These are phyloP conservation scores for Atlantisia rogersi DNA, from an alignment of 2,113 vertebrate genomes.

Conservation along the genomic window DNA sequence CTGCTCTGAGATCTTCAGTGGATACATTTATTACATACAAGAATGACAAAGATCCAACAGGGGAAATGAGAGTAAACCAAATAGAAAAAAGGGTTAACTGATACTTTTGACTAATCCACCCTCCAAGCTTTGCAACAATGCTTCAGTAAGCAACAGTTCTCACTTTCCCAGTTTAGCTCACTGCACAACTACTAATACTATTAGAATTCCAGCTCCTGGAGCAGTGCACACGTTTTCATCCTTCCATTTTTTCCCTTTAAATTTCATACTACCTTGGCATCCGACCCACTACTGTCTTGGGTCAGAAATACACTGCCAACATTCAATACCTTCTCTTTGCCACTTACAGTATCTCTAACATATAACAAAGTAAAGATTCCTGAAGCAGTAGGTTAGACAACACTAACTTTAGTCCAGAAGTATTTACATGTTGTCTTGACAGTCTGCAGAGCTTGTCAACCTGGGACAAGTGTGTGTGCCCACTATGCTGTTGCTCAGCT, in stretches of 20 bases:
- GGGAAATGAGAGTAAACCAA: neutral
- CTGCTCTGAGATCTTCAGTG: neutral
- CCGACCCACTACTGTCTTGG: neutral
- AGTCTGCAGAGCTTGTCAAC: neutral
- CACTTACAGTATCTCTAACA: rapidly evolving
- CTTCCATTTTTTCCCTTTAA: neutral
- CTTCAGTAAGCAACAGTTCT: neutral
- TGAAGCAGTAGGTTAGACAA: neutral
- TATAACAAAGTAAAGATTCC: neutral
- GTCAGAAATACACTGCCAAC: neutral
- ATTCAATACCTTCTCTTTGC: neutral
- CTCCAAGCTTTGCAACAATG: neutral
- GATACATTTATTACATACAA: neutral
- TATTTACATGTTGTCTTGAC: neutral
- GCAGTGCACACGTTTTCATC: neutral
- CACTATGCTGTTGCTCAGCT: neutral
- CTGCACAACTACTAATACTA: neutral
- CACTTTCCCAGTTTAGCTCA: neutral
- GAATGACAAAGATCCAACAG: neutral
- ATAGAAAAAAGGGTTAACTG: neutral
- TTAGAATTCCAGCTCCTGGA: neutral
- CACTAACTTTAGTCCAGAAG: neutral
- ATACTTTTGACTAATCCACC: neutral
- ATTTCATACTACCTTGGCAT: neutral
- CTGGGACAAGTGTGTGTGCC: neutral